A percentile compares a stretch with the other conserved stretches of the same genome.
Conservation (phyloP, 2,888 invertebrate species). For the Prosopocoilus inquinatus region DNA sequence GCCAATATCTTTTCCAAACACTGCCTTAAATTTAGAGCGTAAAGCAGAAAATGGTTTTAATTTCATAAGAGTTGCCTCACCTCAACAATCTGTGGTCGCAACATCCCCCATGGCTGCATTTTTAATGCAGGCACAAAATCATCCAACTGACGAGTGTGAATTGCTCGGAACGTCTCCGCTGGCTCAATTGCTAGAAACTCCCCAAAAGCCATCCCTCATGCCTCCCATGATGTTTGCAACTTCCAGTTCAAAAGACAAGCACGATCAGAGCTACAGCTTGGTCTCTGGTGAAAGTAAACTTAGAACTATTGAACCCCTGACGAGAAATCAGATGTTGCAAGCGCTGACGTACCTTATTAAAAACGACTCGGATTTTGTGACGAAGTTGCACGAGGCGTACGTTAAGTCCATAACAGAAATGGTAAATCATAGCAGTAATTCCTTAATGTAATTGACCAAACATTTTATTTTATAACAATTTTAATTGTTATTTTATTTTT, state of each 20-base stretch:
- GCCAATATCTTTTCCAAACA: constrained; percentile 37
- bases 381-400: constrained; percentile 89
- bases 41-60: constrained; percentile 55
- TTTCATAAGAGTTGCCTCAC: constrained; percentile 57
- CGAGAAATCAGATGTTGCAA: constrained; percentile 84
- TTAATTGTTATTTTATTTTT: constrained; percentile 13
- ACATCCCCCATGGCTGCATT: constrained; percentile 34
- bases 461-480: constrained; percentile 13
- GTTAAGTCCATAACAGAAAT: constrained; percentile 77
- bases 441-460: constrained; percentile 14
- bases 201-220: constrained; percentile 74
- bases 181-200: constrained; percentile 56
- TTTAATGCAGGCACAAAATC: constrained; percentile 34
- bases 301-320: constrained; percentile 68
- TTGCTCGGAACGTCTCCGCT: constrained; percentile 52
- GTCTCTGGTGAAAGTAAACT: constrained; percentile 28
- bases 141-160: constrained; percentile 29
- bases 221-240: constrained; percentile 83
- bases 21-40: constrained; percentile 25
- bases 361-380: constrained; percentile 84
- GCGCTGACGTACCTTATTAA: constrained; percentile 84
- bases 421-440: constrained; percentile 23
- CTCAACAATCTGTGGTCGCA: constrained; percentile 42
- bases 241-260: constrained; percentile 40
- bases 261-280: constrained; percentile 14